phyloP scores from a whole-genome alignment of 2,113 vertebrate genomes.

The Aldabrachelys gigantea region DNA sequence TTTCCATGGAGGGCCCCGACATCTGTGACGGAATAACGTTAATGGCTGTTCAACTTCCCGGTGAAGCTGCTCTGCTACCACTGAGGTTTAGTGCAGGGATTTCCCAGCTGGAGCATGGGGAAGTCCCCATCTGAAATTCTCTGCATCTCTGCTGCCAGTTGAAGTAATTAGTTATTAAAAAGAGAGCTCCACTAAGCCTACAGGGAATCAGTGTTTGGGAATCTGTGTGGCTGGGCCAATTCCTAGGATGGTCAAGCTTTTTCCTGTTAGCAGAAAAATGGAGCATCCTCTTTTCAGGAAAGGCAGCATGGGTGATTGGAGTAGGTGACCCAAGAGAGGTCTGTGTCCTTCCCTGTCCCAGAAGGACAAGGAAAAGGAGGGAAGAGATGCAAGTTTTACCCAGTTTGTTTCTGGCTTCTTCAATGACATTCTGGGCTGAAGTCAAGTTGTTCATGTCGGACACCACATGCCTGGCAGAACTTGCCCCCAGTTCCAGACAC shows the following conservation, averaged over 20 bases:
- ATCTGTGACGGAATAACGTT: not conserved
- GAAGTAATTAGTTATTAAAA: not conserved
- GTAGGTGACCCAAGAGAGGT: not conserved
- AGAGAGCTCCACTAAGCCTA: not conserved
- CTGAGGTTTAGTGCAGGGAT: not conserved
- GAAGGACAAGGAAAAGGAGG: not conserved
- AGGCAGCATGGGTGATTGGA: not conserved
- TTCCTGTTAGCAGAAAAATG: not conserved
- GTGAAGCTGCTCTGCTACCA: not conserved
- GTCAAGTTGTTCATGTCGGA: not conserved
- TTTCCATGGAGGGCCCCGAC: not conserved
- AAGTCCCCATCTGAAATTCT: not conserved
- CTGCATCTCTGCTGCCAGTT: not conserved
- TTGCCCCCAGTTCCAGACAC: not conserved
- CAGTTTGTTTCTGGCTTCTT: not conserved
- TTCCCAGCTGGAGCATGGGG: fast-evolving
- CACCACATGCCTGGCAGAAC: not conserved
- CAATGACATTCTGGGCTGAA: not conserved
- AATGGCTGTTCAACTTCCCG: not conserved
- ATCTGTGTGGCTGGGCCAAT: not conserved
- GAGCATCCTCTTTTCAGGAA: not conserved
- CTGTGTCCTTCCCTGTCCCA: not conserved
- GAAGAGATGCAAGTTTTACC: not conserved
- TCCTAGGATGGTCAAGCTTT: not conserved
- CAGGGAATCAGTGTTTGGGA: fast-evolving